A percentile compares a stretch with the other conserved stretches of the same genome.
These are phyloP conservation scores for Eulithis prunata DNA, from an alignment of 2,888 invertebrate genomes.

Conservation along the genomic window DNA sequence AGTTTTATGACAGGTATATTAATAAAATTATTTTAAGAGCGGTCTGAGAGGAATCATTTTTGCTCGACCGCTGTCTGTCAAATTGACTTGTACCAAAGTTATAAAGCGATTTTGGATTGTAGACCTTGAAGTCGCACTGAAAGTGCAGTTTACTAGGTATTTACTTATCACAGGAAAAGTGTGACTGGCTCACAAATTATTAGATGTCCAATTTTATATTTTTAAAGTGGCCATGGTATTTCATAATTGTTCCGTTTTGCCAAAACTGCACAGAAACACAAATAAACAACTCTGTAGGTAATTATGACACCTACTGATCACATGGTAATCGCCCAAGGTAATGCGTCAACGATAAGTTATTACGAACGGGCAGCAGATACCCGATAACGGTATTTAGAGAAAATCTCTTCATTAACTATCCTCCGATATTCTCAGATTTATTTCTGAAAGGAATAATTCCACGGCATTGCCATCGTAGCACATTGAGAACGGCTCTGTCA, in stretches of 20 bases:
- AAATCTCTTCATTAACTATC: slow-evolving; percentile 16
- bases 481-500: slow-evolving; percentile 3
- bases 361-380: not conserved
- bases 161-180: too few species aligned
- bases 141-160: too few species aligned
- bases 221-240: too few species aligned
- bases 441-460: slow-evolving; percentile 17
- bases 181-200: too few species aligned
- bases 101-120: not conserved
- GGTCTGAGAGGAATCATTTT: slow-evolving; percentile 4
- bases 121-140: too few species aligned
- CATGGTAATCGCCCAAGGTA: not conserved
- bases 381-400: slow-evolving; percentile 7
- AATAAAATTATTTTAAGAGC: slow-evolving; percentile 12
- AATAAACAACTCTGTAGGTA: too few species aligned
- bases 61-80: not conserved
- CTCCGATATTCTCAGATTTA: slow-evolving; percentile 24
- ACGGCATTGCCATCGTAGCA: slow-evolving; percentile 12
- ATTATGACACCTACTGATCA: too few species aligned
- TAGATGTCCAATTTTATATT: too few species aligned
- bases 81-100: not conserved
- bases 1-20: slow-evolving; percentile 24
- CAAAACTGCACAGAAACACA: too few species aligned
- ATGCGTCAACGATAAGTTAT: slow-evolving; percentile 4
- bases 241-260: too few species aligned